Evolutionary conservation across 1,140 invertebrate species (phyloP).

Genomic region (Harpegnathos saltator): DNA sequence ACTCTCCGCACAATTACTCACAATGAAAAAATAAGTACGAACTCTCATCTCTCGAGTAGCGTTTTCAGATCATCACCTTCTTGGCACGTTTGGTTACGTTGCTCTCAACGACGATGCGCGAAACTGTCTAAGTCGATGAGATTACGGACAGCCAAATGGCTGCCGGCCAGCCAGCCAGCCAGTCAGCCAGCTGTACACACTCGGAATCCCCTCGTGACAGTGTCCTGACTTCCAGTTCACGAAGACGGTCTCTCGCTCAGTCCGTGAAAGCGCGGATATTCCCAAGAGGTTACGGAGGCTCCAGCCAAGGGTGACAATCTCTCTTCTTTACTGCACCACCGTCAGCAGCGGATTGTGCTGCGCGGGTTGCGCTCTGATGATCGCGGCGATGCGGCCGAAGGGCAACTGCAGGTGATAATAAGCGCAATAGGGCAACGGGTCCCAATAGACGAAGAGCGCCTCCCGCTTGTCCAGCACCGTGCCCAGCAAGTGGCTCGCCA

Average conservation of each 20-base stretch:
- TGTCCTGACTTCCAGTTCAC: no score
- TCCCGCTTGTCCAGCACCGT: conserved; percentile 89
- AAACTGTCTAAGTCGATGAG: no score
- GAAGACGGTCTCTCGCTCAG: no score
- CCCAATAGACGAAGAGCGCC: conserved; percentile 92
- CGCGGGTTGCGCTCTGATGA: conserved; percentile 84
- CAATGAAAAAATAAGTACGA: conserved; percentile 35
- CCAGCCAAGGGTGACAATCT: no score
- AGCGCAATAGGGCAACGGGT: conserved; percentile 93
- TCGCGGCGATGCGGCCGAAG: conserved; percentile 87
- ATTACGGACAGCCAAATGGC: no score
- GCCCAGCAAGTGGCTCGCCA: conserved; percentile 87
- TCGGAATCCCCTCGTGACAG: no score
- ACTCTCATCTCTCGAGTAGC: conserved; percentile 15
- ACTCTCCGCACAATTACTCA: conserved; percentile 48
- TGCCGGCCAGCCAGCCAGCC: no score
- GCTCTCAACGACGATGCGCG: background rate
- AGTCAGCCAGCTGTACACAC: no score
- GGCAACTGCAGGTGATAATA: conserved; percentile 93
- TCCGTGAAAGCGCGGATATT: no score
- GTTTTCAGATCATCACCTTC: conserved; percentile 2
- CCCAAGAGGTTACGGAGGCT: no score
- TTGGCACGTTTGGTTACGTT: conserved; percentile 35
- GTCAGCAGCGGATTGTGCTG: conserved; percentile 81
- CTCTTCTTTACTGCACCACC: conserved; percentile 77